Conservation (phyloP, 1,140 invertebrate genomes). For the Neoseiulus cucumeris region DNA sequence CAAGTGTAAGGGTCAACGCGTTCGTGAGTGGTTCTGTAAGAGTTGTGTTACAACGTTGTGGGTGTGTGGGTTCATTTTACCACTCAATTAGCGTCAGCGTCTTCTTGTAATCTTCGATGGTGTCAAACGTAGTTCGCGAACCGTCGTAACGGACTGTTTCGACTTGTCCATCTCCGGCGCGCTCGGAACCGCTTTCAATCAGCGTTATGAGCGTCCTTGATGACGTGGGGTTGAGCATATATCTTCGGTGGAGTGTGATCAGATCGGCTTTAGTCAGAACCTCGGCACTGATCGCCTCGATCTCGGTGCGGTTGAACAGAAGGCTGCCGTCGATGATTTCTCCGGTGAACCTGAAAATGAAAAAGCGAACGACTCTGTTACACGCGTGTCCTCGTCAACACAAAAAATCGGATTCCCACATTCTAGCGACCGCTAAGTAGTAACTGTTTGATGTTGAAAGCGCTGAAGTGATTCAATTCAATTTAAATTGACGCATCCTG, state of each 20-base stretch:
- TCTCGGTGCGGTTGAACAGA: slow-evolving; percentile 3
- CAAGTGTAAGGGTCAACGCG: too few relatives aligned
- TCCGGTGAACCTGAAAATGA: neutral
- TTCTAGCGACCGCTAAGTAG: too few relatives aligned
- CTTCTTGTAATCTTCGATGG: slow-evolving; percentile 3
- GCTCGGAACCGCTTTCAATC: neutral
- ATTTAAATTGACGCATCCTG: too few relatives aligned
- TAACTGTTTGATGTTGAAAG: too few relatives aligned
- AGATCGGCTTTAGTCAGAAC: slow-evolving; percentile 4
- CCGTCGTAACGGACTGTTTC: neutral
- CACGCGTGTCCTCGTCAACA: too few relatives aligned
- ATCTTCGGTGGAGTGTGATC: neutral
- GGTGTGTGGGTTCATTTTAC: neutral
- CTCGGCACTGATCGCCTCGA: neutral
- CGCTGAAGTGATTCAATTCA: too few relatives aligned
- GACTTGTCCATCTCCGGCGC: neutral
- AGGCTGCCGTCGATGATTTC: neutral
- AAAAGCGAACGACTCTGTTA: too few relatives aligned
- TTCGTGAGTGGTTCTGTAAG: too few relatives aligned
- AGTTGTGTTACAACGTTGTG: too few relatives aligned
- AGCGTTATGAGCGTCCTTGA: neutral
- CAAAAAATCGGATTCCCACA: too few relatives aligned
- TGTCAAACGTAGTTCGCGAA: neutral
- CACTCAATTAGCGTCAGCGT: neutral
- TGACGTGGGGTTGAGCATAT: neutral